Evolutionary conservation across 2,888 invertebrate species (phyloP).

Genomic region (Tanypteryx hageni): DNA sequence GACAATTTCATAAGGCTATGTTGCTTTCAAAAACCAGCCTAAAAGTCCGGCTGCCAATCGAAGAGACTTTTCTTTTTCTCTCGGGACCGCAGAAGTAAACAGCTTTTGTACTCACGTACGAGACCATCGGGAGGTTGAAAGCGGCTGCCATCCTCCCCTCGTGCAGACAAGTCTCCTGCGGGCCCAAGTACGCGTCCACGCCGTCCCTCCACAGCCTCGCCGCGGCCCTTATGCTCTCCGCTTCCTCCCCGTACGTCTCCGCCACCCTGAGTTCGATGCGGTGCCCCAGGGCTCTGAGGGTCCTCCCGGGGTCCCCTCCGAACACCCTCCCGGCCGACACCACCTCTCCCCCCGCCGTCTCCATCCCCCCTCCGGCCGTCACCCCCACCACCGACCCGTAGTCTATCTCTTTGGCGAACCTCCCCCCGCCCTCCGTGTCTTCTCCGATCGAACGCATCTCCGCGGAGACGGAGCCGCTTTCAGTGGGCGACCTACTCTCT

Average conservation of each 20-base stretch:
- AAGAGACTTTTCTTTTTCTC: no score
- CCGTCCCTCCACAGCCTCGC: constrained; percentile 90
- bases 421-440: background rate
- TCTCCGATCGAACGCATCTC: background rate
- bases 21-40: no score
- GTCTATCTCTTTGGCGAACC: background rate
- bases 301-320: constrained; percentile 57
- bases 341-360: background rate
- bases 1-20: no score
- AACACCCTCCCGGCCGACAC: constrained; percentile 46
- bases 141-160: constrained; percentile 96
- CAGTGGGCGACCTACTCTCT: no score
- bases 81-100: no score
- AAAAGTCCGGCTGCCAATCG: no score
- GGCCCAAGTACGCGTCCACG: constrained; percentile 92
- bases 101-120: constrained; percentile 86
- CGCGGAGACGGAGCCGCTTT: background rate
- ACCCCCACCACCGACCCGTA: background rate
- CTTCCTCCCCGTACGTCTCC: constrained; percentile 94
- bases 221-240: constrained; percentile 89
- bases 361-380: constrained; percentile 6
- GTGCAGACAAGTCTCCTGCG: constrained; percentile 93
- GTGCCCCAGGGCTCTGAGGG: constrained; percentile 81
- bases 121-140: constrained; percentile 96
- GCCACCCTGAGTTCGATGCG: constrained; percentile 88